These are phyloP conservation scores for Pithys albifrons DNA, from an alignment of 2,113 vertebrate species.

Conservation along the genomic window DNA sequence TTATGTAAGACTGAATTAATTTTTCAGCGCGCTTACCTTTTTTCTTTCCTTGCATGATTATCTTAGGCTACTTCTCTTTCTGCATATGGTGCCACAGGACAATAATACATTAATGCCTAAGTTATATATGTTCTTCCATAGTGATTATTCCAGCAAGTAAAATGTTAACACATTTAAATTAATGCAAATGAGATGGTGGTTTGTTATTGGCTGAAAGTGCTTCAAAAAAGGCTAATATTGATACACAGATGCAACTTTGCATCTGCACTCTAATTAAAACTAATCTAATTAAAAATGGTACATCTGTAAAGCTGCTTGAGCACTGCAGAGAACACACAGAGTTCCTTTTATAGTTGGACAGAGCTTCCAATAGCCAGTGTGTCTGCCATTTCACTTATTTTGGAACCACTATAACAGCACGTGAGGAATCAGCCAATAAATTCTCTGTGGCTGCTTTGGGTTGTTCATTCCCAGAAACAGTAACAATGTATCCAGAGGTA, in stretches of 20 bases:
- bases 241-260: conserved; percentile 22
- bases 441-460: background rate
- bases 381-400: conserved; percentile 29
- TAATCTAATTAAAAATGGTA: conserved; percentile 53
- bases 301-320: conserved; percentile 26
- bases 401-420: conserved; percentile 37
- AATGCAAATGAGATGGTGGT: background rate
- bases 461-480: conserved; percentile 7
- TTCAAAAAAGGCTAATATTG: background rate
- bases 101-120: background rate
- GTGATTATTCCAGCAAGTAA: conserved; percentile 17
- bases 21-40: background rate
- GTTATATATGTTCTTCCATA: background rate
- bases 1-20: conserved; percentile 29
- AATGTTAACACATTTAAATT: conserved; percentile 17
- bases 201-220: conserved; percentile 24
- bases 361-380: background rate
- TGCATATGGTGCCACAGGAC: background rate
- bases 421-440: conserved; percentile 45
- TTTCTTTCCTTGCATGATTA: background rate
- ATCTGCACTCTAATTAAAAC: conserved; percentile 57
- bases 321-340: background rate
- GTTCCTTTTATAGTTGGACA: conserved; percentile 14
- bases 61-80: background rate
- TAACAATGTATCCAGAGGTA: background rate